Evolutionary conservation across 2,888 invertebrate genomes (phyloP).

Genomic region (Tachina fera): DNA sequence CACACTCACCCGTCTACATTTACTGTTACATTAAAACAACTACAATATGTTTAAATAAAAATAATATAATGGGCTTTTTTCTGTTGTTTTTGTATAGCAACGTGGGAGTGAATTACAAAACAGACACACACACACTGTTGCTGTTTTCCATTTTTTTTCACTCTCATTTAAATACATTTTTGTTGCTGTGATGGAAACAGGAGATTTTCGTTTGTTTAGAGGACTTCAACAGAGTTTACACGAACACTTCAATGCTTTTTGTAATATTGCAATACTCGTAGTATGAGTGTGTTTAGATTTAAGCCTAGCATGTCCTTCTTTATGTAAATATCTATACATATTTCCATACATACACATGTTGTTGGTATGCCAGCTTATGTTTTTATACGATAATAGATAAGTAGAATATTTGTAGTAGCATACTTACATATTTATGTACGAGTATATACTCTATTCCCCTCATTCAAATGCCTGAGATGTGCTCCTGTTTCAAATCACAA

Average conservation of each 20-base stretch:
- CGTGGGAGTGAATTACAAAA: not conserved
- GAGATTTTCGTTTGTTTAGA: not conserved
- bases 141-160: not conserved
- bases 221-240: not conserved
- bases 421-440: not conserved
- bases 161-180: not conserved
- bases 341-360: not conserved
- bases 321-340: not conserved
- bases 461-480: too few species aligned
- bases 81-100: not conserved
- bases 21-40: not conserved
- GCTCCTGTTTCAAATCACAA: too few species aligned
- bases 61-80: not conserved
- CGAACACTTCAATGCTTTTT: not conserved
- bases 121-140: not conserved
- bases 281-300: not conserved
- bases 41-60: conserved; percentile 8
- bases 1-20: not conserved
- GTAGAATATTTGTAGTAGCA: not conserved
- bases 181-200: not conserved
- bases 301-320: not conserved
- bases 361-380: not conserved
- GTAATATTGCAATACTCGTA: not conserved
- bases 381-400: not conserved
- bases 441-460: not conserved